Base-by-base conservation (phyloP, 2,113 vertebrate genomes). In the Platycercus adscitus region DNA sequence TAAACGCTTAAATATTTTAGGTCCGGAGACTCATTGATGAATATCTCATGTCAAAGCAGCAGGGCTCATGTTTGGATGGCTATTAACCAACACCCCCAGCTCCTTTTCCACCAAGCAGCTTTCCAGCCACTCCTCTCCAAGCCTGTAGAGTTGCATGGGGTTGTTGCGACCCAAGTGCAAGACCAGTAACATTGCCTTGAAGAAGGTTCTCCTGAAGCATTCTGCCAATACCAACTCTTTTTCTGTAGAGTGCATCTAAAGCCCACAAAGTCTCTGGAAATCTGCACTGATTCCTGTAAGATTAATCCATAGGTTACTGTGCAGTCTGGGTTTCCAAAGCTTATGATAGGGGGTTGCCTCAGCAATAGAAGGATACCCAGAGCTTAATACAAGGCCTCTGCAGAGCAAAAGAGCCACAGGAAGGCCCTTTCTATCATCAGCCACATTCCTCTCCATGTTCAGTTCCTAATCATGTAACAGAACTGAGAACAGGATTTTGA, bases 1-100 rank as follows among this genome's bases (percentile, higher is more conserved):
- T 89, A 95, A 92, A 91, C n/a, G 69, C 58, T 50, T 90, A 69
- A 86, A 60, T 84, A 84, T 89, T 95, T 94, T 43, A 81, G 55
- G 31, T 81, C 61, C 23, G 47, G 56, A 94, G 35, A 44, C 29
- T 84, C 75, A 60, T 5, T 78, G 47, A 76, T 55, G 9, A 93
- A 23, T 68, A 76, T 17, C 29, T 93, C 52, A 14, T 55, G 78
- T 87, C 81, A 85, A 47, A 75, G 24, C 6, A 77, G 44, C 33
- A 73, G 2, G 20, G 8, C 18, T 81, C 39, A 17, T 29, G 6
- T 26, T 86, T 46, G 66, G 6, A 5, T 0, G 2, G 3, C 41
- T 66, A 2, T 4, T 1, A 1, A 43, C 33, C 44, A 71, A 17
- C 11, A 39, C 2, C 2, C 0, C 20, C 39, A 58, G 17, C 43